Conservation (phyloP, 2,113 vertebrate species). For the Crotalus viridis region DNA sequence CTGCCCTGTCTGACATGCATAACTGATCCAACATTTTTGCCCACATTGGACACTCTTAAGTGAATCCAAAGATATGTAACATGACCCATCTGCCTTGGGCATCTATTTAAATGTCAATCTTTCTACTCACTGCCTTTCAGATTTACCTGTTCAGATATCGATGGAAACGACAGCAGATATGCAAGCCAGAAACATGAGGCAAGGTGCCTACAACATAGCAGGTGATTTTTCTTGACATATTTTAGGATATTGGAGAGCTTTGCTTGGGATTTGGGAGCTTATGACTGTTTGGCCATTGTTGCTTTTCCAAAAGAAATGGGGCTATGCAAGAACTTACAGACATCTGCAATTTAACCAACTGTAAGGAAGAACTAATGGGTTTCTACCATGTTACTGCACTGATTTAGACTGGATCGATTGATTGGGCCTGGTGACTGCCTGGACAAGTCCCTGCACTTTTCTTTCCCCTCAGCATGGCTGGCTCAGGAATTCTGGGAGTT, state of each 20-base stretch:
- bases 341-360: neutral
- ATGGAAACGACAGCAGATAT: conserved; percentile 87
- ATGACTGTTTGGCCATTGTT: too few species aligned
- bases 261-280: neutral
- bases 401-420: neutral
- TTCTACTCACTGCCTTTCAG: conserved; percentile 42
- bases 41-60: neutral
- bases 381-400: neutral
- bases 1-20: neutral
- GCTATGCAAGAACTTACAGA: neutral
- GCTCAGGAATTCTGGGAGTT: too few species aligned
- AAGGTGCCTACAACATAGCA: conserved; percentile 72
- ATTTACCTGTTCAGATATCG: conserved; percentile 89
- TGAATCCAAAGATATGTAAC: neutral
- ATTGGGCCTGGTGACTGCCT: neutral
- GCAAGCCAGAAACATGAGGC: conserved; percentile 87
- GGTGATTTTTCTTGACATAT: conserved; percentile 62
- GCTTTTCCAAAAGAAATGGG: neutral
- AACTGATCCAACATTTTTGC: neutral
- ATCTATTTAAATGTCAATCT: neutral
- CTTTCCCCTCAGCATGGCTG: too few species aligned
- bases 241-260: too few species aligned
- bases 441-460: neutral
- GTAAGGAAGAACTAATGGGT: neutral
- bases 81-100: neutral